A percentile compares a stretch with the other conserved stretches of the same genome.
Conservation (phyloP, 2,797 vertebrate genomes). For the Pelochelys cantorii region DNA sequence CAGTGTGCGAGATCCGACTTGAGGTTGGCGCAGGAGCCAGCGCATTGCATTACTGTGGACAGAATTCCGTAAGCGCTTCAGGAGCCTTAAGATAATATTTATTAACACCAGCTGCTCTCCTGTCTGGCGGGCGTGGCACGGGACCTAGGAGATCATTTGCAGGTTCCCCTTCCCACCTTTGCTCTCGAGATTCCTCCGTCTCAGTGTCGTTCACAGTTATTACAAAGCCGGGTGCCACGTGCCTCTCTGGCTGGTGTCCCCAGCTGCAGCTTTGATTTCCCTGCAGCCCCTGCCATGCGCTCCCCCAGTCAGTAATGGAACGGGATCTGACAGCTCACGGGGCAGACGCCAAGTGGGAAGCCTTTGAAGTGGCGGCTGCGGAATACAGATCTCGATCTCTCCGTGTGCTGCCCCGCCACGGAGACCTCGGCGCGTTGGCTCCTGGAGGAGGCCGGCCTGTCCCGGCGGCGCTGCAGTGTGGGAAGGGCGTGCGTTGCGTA, state of each 20-base stretch:
- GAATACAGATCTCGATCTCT: background rate
- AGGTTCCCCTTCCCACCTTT: background rate
- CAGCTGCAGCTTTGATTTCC: background rate
- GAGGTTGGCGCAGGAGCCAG: background rate
- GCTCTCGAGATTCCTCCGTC: background rate
- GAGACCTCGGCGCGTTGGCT: background rate
- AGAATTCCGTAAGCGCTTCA: background rate
- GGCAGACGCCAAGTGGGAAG: background rate
- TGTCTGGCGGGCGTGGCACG: background rate
- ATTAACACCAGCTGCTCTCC: background rate
- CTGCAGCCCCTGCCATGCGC: background rate
- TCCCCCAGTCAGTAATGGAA: background rate
- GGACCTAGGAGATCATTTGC: background rate
- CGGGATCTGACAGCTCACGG: background rate
- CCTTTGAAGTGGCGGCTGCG: background rate
- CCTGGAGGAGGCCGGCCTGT: background rate
- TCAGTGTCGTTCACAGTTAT: background rate
- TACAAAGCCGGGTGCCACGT: background rate
- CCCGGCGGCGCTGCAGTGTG: background rate
- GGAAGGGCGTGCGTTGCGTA: background rate
- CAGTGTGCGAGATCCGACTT: background rate
- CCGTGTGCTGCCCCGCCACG: too few relatives aligned
- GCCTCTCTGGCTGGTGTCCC: background rate
- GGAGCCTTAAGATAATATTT: background rate
- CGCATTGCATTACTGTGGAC: background rate